Evolutionary conservation across 2,113 vertebrate genomes (phyloP).

Genomic region (Pitta sordida): DNA sequence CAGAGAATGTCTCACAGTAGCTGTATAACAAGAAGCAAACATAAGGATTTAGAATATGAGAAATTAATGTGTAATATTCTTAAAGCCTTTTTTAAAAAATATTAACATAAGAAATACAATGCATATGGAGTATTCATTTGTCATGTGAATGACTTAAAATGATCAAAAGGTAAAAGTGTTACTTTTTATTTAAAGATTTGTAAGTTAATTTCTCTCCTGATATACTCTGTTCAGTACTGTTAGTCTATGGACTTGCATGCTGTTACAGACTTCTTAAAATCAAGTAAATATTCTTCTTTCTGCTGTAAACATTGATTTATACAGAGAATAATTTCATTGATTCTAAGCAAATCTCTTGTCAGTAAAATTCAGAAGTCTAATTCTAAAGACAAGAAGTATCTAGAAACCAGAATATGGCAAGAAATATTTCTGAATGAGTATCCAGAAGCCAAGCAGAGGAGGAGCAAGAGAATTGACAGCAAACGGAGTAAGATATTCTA

Average conservation of each 20-base stretch:
- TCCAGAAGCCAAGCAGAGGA: background rate
- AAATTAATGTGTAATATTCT: background rate
- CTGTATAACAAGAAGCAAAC: background rate
- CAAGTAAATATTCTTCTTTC: background rate
- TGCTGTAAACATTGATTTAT: background rate
- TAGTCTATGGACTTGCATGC: background rate
- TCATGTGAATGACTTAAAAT: background rate
- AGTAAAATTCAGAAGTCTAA: constrained; percentile 22
- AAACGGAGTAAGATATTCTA: constrained; percentile 55
- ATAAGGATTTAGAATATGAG: constrained; percentile 2
- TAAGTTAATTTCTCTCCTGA: background rate
- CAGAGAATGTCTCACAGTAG: background rate
- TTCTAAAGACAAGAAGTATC: background rate
- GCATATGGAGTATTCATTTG: background rate
- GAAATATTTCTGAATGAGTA: background rate
- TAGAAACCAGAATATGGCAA: background rate
- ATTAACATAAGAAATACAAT: background rate
- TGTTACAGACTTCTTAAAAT: background rate
- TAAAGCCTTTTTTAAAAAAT: background rate
- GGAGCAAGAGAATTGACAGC: constrained; percentile 19
- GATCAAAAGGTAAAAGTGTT: background rate
- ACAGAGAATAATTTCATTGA: background rate
- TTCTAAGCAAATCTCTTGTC: constrained; percentile 27
- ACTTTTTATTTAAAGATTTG: background rate
- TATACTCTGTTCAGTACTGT: background rate